Percentiles rank a stretch among this genome's conserved stretches.
Conservation (phyloP, 1,140 invertebrate species). For the Andrena cerasifolii region DNA sequence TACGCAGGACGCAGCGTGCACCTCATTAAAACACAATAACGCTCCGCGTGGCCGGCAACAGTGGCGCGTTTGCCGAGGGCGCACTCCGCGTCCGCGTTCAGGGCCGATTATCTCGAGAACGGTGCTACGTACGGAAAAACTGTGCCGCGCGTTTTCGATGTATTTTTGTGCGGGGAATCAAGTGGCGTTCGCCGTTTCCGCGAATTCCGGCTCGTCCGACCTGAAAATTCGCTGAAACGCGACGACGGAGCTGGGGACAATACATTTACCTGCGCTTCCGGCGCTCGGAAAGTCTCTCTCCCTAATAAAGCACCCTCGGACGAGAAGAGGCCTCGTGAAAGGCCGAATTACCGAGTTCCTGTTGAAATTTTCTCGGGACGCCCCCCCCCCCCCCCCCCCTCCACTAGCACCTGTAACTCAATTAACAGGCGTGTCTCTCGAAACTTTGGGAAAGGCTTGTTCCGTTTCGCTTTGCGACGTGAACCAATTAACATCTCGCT, state of each 20-base stretch:
- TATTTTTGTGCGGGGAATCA: not conserved
- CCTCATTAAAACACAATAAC: no score
- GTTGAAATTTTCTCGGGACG: not conserved
- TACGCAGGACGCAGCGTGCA: no score
- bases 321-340: not conserved
- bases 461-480: not conserved
- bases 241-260: not conserved
- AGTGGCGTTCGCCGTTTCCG: not conserved
- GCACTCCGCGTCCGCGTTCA: no score
- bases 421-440: not conserved
- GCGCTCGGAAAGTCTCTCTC: not conserved
- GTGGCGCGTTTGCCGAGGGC: no score
- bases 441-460: not conserved
- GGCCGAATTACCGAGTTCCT: not conserved
- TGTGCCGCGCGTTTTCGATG: no score
- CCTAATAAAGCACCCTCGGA: not conserved
- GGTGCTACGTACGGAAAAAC: no score
- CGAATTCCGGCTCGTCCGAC: not conserved
- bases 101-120: no score
- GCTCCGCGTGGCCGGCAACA: no score
- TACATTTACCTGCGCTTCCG: not conserved
- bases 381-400: no score
- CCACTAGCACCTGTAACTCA: not conserved
- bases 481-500: not conserved
- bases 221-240: not conserved